These are phyloP conservation scores for Mungos mungo DNA, from an alignment of 2,113 vertebrate genomes.

Conservation along the genomic window DNA sequence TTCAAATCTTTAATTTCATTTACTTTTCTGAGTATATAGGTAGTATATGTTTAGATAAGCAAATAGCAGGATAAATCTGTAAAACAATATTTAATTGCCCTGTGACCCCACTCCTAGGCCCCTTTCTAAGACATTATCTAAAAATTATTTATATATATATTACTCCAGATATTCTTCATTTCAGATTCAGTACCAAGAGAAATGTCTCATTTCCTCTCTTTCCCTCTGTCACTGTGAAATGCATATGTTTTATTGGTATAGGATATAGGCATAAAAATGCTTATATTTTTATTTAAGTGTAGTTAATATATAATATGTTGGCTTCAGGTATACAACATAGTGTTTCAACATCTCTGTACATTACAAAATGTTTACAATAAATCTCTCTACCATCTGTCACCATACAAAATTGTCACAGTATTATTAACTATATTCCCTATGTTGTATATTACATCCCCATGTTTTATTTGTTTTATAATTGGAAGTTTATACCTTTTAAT, in stretches of 20 bases:
- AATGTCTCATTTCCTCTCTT: background rate
- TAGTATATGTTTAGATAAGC: background rate
- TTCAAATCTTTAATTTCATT: conserved; percentile 1
- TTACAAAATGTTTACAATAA: background rate
- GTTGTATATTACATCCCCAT: background rate
- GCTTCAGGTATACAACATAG: background rate
- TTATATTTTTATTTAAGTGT: background rate
- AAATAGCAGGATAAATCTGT: background rate
- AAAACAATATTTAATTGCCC: background rate
- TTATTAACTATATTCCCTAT: background rate
- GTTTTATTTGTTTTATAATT: background rate
- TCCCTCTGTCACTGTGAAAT: background rate
- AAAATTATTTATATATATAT: background rate
- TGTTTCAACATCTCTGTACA: background rate
- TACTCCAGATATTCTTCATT: background rate
- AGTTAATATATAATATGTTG: background rate
- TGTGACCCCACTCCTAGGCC: background rate
- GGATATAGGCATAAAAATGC: background rate
- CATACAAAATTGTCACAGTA: background rate
- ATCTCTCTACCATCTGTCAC: background rate
- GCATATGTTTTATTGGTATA: background rate
- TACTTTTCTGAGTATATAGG: background rate
- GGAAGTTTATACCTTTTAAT: background rate
- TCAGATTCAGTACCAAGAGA: background rate
- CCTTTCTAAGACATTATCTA: background rate